Evolutionary conservation across 2,797 vertebrate species (phyloP), one percentile per base, ranked within the genome.

Genomic region (Eospalax fontanierii): DNA sequence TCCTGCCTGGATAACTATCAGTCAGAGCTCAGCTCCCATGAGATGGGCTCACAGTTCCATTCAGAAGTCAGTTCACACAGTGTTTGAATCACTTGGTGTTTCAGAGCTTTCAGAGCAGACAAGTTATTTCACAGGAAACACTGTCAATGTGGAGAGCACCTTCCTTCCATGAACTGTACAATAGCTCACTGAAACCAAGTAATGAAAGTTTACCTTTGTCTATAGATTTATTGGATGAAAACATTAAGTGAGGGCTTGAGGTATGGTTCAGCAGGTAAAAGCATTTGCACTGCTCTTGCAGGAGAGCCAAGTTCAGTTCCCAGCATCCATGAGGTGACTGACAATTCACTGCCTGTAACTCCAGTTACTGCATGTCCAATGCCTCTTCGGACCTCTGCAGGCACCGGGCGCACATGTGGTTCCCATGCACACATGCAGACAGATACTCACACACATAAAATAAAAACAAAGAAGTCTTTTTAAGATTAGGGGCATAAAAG

Each of bases 81-180:
- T 59, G 59, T 86, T 82, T 81, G 63, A 91, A 68, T 86, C 46
- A 73, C 9, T 46, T 89, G 57, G 35, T 57, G 46, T 71, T 54
- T 86, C 22, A 50, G n/a, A 75, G 66, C 4, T 86, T 8, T 21
- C 26, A 46, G 0, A 46, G 14, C 5, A 12, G 4, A 10, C 5
- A 70, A 46, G 0, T 4, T 2, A 38, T 71, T 59, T 16, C 83
- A 73, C 12, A 68, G 71, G 75, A 21, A 59, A 73, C 30, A 65
- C 12, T 43, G 19, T 26, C 65, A 57, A 83, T 11, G 4, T 66
- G 7, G 33, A 75, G 35, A 18, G 76, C 30, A 38, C n/a, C 83
- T 85, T 93, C 15, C 78, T 83, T 71, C 33, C 33, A 12, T 87
- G 66, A 59, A 26, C 33, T 93, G 61, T 30, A 90, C 89, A 80